These are phyloP conservation scores for Endotricha flammealis DNA, from an alignment of 2,888 invertebrate genomes.

Conservation along the genomic window DNA sequence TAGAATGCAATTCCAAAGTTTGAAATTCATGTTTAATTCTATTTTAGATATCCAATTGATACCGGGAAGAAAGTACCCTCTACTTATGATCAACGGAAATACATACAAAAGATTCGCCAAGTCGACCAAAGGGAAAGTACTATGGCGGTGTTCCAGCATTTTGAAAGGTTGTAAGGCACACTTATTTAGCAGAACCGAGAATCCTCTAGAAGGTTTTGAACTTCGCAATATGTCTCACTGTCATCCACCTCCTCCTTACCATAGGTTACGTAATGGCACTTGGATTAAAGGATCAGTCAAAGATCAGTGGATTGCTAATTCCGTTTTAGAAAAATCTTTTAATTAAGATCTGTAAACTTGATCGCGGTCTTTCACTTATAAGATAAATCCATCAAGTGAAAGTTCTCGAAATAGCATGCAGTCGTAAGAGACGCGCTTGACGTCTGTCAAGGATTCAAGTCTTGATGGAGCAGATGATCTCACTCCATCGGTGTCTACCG, in stretches of 20 bases:
- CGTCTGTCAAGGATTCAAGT: no score
- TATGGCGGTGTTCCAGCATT: slow-evolving; percentile 26
- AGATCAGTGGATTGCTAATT: no score
- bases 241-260: slow-evolving; percentile 8
- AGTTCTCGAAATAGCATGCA: no score
- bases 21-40: no score
- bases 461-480: no score
- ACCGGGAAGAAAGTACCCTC: slow-evolving; percentile 23
- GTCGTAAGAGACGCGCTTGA: no score
- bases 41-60: slow-evolving; percentile 20
- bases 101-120: slow-evolving; percentile 23
- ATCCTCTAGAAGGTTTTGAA: slow-evolving; percentile 13
- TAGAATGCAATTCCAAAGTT: no score
- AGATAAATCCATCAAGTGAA: no score
- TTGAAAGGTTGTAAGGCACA: slow-evolving; percentile 24
- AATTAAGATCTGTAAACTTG: no score
- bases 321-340: no score
- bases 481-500: no score
- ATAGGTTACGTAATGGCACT: slow-evolving; percentile 15
- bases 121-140: slow-evolving; percentile 17
- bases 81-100: slow-evolving; percentile 20
- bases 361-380: no score
- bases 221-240: not conserved
- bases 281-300: slow-evolving; percentile 22
- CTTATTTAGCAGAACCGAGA: slow-evolving; percentile 19